A percentile compares a stretch with the other conserved stretches of the same genome.
Conservation (phyloP, 2,888 invertebrate species). For the Trisateles emortualis region DNA sequence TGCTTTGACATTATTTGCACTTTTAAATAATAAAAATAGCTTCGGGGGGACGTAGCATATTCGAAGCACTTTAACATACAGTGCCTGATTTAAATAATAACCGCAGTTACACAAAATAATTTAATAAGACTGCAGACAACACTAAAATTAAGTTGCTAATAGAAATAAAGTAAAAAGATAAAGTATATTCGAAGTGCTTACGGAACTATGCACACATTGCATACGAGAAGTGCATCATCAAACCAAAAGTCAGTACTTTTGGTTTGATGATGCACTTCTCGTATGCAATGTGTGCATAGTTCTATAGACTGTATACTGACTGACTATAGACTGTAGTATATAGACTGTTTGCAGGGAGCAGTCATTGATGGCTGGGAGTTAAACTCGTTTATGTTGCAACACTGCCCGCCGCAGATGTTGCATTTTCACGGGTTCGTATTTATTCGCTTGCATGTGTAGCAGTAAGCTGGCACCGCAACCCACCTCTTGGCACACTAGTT, state of each 20-base stretch:
- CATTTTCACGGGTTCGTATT: constrained; percentile 99
- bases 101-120: constrained; percentile 42
- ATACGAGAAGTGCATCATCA: constrained; percentile 67
- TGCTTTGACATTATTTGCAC: constrained; percentile 83
- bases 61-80: constrained; percentile 77
- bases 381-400: constrained; percentile 98
- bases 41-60: constrained; percentile 84
- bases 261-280: constrained; percentile 67
- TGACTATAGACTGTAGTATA: too few species aligned
- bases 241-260: constrained; percentile 68
- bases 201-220: constrained; percentile 68
- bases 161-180: constrained; percentile 51
- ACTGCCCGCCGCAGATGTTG: constrained; percentile 98
- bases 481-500: constrained; percentile 15
- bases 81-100: constrained; percentile 41
- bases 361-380: constrained; percentile 97
- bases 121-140: constrained; percentile 32
- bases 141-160: constrained; percentile 36
- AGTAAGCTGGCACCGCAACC: constrained; percentile 7
- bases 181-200: constrained; percentile 76
- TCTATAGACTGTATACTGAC: too few species aligned
- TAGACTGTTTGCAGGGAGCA: constrained; percentile 79
- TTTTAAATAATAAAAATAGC: constrained; percentile 73
- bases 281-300: constrained; percentile 67
- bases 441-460: not conserved